A percentile compares a stretch with the other conserved stretches of the same genome.
Conservation (phyloP, 1,140 invertebrate species). For the Proctacanthus coquilletti region DNA sequence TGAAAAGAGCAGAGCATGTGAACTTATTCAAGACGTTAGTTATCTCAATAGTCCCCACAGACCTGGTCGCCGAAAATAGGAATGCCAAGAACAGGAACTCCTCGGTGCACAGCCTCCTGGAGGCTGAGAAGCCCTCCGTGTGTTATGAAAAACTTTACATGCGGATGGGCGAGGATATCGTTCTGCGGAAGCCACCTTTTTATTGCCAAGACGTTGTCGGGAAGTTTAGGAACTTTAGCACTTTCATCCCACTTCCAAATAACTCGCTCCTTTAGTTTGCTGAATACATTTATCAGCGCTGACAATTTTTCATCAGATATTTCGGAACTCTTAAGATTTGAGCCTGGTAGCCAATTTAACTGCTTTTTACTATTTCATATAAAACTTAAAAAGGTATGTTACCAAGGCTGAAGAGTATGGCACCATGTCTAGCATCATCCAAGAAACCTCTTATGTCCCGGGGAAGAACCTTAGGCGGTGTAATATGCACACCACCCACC, state of each 20-base stretch:
- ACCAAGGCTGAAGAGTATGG: slow-evolving; percentile 42
- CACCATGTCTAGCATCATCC: slow-evolving; percentile 33
- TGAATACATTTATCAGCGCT: slow-evolving; percentile 27
- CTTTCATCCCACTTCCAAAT: slow-evolving; percentile 37
- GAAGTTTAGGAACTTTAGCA: slow-evolving; percentile 18
- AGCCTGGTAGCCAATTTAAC: slow-evolving; percentile 13
- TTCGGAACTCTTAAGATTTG: slow-evolving; percentile 18
- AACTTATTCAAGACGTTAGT: not conserved
- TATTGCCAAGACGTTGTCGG: slow-evolving; percentile 33
- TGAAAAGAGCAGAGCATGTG: slow-evolving; percentile 10
- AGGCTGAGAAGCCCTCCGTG: slow-evolving; percentile 38
- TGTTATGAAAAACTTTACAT: slow-evolving; percentile 32
- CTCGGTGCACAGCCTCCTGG: slow-evolving; percentile 34
- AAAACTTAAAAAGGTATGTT: too few relatives aligned
- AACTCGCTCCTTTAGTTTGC: slow-evolving; percentile 31
- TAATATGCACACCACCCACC: slow-evolving; percentile 28
- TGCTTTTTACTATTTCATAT: too few relatives aligned
- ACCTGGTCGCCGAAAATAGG: slow-evolving; percentile 32
- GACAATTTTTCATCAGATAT: slow-evolving; percentile 20
- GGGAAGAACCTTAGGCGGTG: slow-evolving; percentile 23
- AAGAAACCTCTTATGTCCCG: slow-evolving; percentile 27
- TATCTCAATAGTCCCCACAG: not conserved
- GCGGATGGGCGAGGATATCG: slow-evolving; percentile 36
- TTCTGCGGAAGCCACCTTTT: slow-evolving; percentile 39
- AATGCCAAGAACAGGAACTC: slow-evolving; percentile 36